phyloP scores from a whole-genome alignment of 2,113 vertebrate species.

The Capreolus pygargus region DNA sequence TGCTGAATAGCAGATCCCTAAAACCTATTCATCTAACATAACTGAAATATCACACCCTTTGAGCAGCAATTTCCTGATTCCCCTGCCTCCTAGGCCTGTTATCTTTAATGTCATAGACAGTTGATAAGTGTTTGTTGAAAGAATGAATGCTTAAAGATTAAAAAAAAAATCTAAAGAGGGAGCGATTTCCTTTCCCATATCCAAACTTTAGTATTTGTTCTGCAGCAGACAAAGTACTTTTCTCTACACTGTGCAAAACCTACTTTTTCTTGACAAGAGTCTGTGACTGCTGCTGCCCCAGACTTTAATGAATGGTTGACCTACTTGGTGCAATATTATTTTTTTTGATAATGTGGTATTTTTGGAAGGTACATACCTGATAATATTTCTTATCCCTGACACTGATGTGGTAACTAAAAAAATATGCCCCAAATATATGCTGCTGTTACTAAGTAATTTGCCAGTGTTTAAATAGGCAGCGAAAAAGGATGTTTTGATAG shows the following conservation, averaged over 20 bases:
- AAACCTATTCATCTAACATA: not conserved
- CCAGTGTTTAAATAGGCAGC: slow-evolving; percentile 49
- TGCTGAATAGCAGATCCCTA: not conserved
- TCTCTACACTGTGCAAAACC: slow-evolving; percentile 45
- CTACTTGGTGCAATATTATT: slow-evolving; percentile 55
- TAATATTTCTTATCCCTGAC: slow-evolving; percentile 73
- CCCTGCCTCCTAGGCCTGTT: not conserved
- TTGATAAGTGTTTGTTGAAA: slow-evolving; percentile 54
- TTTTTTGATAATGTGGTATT: slow-evolving; percentile 56
- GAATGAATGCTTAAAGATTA: slow-evolving; percentile 38
- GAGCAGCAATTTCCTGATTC: not conserved
- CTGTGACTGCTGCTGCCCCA: slow-evolving; percentile 10
- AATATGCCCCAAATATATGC: slow-evolving; percentile 26
- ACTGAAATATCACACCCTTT: not conserved
- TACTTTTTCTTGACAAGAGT: slow-evolving; percentile 54
- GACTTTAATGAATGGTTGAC: slow-evolving; percentile 55
- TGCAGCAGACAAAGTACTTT: slow-evolving; percentile 46
- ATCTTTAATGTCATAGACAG: slow-evolving; percentile 17
- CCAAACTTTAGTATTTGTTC: slow-evolving; percentile 27
- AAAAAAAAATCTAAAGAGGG: slow-evolving; percentile 10
- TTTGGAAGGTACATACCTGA: slow-evolving; percentile 64
- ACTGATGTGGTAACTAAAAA: slow-evolving; percentile 51
- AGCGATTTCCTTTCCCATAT: slow-evolving; percentile 52
- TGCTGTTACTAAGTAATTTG: slow-evolving; percentile 57
- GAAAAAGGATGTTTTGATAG: slow-evolving; percentile 52